Percentiles rank a stretch among this genome's conserved stretches.
phyloP scores from a whole-genome alignment of 2,113 vertebrate genomes.

The human region GRCh38 chr14:71868501-71869000 shows the following conservation, averaged over 20 bases:
- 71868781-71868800: neutral
- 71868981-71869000: neutral
- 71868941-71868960: neutral
- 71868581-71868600: neutral
- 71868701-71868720: neutral
- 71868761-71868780: neutral
- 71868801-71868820: neutral
- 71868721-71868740: neutral
- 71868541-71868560: neutral
- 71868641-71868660: neutral
- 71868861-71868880: neutral
- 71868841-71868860: neutral
- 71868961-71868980: neutral
- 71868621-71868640: neutral
- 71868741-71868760: neutral
- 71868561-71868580: neutral
- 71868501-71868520: neutral
- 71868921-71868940: neutral
- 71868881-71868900: neutral
- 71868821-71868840: accelerated
- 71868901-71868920: neutral
- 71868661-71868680: neutral
- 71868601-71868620: constrained; percentile 1
- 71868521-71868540: neutral
- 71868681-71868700: neutral